Base-by-base conservation (phyloP, 2,888 invertebrate genomes). In the Lordiphosa fenestrarum region DNA sequence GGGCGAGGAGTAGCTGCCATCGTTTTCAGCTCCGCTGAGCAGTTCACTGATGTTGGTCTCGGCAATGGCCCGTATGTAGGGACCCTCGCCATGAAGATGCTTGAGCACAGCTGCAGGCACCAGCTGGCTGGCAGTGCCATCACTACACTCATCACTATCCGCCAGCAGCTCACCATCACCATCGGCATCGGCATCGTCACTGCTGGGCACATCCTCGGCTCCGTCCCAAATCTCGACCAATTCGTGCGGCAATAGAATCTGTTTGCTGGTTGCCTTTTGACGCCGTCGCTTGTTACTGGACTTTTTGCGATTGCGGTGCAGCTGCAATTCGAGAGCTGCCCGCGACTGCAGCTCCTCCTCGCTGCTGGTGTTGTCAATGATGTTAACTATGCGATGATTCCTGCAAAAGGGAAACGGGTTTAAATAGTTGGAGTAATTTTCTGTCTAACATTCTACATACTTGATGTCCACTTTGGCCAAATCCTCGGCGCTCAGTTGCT, bases 1-100 rank as follows among this genome's bases (percentile, higher is more conserved):
- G 33, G 95, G 93, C 0, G 97, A 97, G n/a, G 97, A 97, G 75
- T 96, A 96, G 84, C 96, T 96, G n/a, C 96, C 96, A 81, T 94
- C 94, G 55, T 93, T 94, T 74, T 94, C 94, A 53, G 93, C 93
- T 0, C 92, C 92, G 68, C 92, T 92, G 5, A 90, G 59, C 33
- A 90, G 73, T 41, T 89, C 89, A 52, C 88, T 89, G 4, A 90
- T 86, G 55, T 90, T 88, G 7, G 88, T 88, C 50, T 90, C 89
- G 21, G 88, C 86, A 49, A 90, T 91, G 23, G 91, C 90, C 19
- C 90, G 89, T 10, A 91, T 91, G 38, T 90, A 90, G 49, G 91
- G 91, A 2, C 91, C 90, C 59, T 91, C 91, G 4, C 88, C 88
- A 21, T 91, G 91, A 55, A 91, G 77, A 66, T 90, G 90, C 62